Conservation (phyloP, 1,140 invertebrate genomes). For the Mycetomoellerius zeteki region DNA sequence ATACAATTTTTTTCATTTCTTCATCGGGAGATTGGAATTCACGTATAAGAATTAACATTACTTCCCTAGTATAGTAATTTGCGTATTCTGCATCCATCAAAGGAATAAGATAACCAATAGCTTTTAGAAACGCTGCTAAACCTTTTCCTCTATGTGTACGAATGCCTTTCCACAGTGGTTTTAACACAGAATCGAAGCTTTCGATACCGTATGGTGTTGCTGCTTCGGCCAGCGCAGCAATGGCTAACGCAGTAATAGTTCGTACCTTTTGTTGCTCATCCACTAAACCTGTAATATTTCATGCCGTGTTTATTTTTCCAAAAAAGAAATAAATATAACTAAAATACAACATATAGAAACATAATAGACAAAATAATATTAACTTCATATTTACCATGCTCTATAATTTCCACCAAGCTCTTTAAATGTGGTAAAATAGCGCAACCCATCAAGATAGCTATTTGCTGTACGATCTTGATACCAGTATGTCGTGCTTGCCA, state of each 20-base stretch:
- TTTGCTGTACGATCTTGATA: constrained; percentile 99
- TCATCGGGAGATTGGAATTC: constrained; percentile 99
- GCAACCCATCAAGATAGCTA: constrained; percentile 99
- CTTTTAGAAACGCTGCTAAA: constrained; percentile 99
- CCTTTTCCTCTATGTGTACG: constrained; percentile 99
- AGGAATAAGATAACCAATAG: constrained; percentile 99
- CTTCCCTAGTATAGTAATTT: constrained; percentile 99
- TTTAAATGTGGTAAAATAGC: constrained; percentile 99
- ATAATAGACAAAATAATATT: constrained; percentile 20
- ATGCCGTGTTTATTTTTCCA: background rate
- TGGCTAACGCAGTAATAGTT: constrained; percentile 99
- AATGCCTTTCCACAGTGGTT: constrained; percentile 99
- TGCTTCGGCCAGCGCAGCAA: constrained; percentile 98
- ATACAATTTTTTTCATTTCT: constrained; percentile 99
- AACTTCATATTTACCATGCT: constrained; percentile 92
- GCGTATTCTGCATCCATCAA: constrained; percentile 99
- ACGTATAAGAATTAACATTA: constrained; percentile 99
- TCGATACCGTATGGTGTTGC: constrained; percentile 99
- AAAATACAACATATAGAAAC: background rate
- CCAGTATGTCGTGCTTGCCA: constrained; percentile 99
- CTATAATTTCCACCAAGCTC: constrained; percentile 99
- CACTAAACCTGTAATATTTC: constrained; percentile 88
- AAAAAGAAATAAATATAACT: background rate
- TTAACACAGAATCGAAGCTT: constrained; percentile 99
- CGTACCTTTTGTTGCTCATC: constrained; percentile 96